These are phyloP conservation scores for Drosophila funebris DNA, from an alignment of 1,140 invertebrate genomes.

Conservation along the genomic window DNA sequence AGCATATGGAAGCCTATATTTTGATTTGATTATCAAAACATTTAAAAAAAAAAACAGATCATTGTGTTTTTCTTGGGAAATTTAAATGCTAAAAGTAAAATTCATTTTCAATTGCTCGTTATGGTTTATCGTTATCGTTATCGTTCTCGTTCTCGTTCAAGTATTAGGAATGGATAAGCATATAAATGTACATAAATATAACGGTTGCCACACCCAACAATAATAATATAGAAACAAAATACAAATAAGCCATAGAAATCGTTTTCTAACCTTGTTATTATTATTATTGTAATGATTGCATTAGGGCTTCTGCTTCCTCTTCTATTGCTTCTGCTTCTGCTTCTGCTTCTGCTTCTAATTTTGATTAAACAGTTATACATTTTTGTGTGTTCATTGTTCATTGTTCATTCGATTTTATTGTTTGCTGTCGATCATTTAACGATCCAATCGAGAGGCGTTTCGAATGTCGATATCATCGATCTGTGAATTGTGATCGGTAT, in stretches of 20 bases:
- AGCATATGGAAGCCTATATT: too few relatives aligned
- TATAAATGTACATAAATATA: not conserved
- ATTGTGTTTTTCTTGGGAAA: not conserved
- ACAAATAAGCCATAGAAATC: conserved; percentile 19
- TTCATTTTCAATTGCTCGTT: not conserved
- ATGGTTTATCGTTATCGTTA: conserved; percentile 8
- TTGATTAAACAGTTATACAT: not conserved
- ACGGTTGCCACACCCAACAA: conserved; percentile 18
- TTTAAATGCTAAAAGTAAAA: not conserved
- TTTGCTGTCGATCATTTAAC: not conserved
- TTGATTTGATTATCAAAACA: too few relatives aligned
- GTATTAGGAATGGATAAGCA: not conserved
- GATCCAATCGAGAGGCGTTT: not conserved
- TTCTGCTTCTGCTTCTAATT: not conserved
- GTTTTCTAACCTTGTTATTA: conserved; percentile 22
- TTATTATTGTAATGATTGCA: conserved; percentile 22
- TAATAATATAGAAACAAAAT: not conserved
- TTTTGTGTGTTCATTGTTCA: not conserved
- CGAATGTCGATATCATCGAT: conserved; percentile 7
- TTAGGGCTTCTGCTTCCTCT: not conserved
- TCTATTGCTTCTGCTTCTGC: not conserved
- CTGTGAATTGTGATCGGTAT: conserved; percentile 32
- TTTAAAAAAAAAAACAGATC: too few relatives aligned
- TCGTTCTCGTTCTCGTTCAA: not conserved
- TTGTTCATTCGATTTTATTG: not conserved